Conservation (phyloP, 2,797 vertebrate species). For the Rallus crepitans region DNA sequence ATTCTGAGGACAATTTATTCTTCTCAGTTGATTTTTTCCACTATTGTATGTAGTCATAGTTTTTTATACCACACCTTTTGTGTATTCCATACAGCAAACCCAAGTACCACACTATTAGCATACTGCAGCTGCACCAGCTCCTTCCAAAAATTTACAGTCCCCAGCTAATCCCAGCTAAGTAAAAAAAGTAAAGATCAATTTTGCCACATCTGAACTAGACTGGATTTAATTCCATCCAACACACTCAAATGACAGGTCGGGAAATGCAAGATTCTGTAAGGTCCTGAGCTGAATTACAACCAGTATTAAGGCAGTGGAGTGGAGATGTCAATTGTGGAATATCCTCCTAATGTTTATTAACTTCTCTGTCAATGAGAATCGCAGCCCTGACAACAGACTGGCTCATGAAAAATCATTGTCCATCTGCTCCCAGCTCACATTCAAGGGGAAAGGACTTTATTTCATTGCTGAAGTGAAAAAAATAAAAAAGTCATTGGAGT, state of each 20-base stretch:
- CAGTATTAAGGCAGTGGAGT: neutral
- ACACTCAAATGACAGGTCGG: neutral
- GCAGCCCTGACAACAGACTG: neutral
- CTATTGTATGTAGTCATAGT: neutral
- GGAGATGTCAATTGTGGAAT: slow-evolving; percentile 27
- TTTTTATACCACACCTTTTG: neutral
- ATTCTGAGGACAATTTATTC: neutral
- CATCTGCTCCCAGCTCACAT: slow-evolving; percentile 25
- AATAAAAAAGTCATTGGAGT: neutral
- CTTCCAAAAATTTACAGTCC: slow-evolving; percentile 37
- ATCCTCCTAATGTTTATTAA: slow-evolving; percentile 49
- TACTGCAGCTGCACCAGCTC: neutral
- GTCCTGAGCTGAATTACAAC: slow-evolving; percentile 33
- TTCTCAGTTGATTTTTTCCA: neutral
- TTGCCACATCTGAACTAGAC: neutral
- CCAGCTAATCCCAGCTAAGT: neutral
- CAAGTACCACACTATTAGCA: neutral
- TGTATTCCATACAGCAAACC: neutral
- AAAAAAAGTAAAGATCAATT: slow-evolving; percentile 44
- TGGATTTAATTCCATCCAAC: slow-evolving; percentile 7
- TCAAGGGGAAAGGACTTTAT: neutral
- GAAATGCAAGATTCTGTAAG: slow-evolving; percentile 12
- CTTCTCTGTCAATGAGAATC: slow-evolving; percentile 33
- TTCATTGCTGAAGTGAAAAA: neutral
- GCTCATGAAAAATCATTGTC: slow-evolving; percentile 8